phyloP scores from a whole-genome alignment of 2,113 vertebrate genomes.

The Clarias batrachus region DNA sequence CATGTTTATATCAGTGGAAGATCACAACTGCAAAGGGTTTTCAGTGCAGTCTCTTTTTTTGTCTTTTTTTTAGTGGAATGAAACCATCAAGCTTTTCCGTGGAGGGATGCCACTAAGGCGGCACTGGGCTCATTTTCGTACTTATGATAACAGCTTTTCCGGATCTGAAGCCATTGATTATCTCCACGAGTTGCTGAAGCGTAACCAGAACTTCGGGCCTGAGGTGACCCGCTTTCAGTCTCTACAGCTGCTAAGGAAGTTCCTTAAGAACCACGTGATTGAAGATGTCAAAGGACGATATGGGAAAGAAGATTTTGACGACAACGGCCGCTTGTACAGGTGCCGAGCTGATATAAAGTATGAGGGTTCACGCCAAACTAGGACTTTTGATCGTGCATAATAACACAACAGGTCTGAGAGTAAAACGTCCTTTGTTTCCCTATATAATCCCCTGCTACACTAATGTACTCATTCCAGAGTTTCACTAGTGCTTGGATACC shows the following conservation, averaged over 20 bases:
- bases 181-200: slow-evolving; percentile 74
- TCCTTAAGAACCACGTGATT: slow-evolving; percentile 84
- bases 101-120: slow-evolving; percentile 77
- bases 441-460: too few relatives aligned
- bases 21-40: background rate
- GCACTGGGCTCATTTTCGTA: slow-evolving; percentile 82
- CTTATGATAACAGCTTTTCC: slow-evolving; percentile 78
- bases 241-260: slow-evolving; percentile 81
- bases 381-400: too few relatives aligned
- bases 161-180: slow-evolving; percentile 79
- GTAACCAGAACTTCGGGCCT: slow-evolving; percentile 82
- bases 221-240: slow-evolving; percentile 83
- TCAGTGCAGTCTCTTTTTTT: background rate
- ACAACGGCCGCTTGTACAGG: slow-evolving; percentile 81
- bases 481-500: too few relatives aligned
- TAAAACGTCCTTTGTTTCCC: too few relatives aligned
- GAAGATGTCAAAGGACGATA: slow-evolving; percentile 85
- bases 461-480: too few relatives aligned
- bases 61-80: slow-evolving; percentile 77
- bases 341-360: slow-evolving; percentile 50
- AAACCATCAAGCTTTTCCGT: slow-evolving; percentile 82
- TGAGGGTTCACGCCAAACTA: too few relatives aligned
- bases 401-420: too few relatives aligned
- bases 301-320: slow-evolving; percentile 84
- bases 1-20: too few relatives aligned